Base-by-base conservation (phyloP, 2,888 invertebrate species). In the Scaptomyza reducta region DNA sequence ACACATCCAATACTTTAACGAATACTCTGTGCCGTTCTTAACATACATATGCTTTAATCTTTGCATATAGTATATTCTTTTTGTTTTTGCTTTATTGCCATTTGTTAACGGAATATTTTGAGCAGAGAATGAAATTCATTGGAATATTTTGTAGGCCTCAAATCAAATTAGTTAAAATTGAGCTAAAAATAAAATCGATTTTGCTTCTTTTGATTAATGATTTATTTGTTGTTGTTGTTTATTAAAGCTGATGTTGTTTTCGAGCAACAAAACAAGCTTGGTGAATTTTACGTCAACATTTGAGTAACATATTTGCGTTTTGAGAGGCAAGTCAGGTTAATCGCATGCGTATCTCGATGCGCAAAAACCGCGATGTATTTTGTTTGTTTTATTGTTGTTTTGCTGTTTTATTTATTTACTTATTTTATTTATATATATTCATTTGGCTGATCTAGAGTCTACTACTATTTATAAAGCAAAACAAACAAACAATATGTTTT, bases 211-310 rank as follows among this genome's bases (percentile, higher is more conserved):
- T 51, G 53, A 62, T 51, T 44, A 35, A 64, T 51, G 22, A 11
- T 50, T 22, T 44, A 42, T 29, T 35, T 64, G 42, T 46, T 59
- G 42, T 46, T 59, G 45, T 25, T 29, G 31, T 62, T 49, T 60
- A 3, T 31, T 31, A 6, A n/a, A n/a, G 11, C 6, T 40, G 25
- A 40, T 46, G 29, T 41, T 46, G 13, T 22, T 16, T 25, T 31
- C 31, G 41, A 25, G 25, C 7, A 13, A 13, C 14, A 3, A 47
- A 47, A 63, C 63, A n/a, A 11, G 49, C 33, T 62, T 14, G 13
- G 1, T 5, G 18, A 10, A 14, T 18, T 33, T 13, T 49, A n/a
- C n/a, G 49, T 61, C 25, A 61, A 61, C 63, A 63, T 13, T 18
- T 47, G 33, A 27, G 27, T 7, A 27, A 13, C 5, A 33, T 6